A percentile compares a stretch with the other conserved stretches of the same genome.
Evolutionary conservation across 2,113 vertebrate genomes (phyloP).

Genomic region (Prolemur simus): DNA sequence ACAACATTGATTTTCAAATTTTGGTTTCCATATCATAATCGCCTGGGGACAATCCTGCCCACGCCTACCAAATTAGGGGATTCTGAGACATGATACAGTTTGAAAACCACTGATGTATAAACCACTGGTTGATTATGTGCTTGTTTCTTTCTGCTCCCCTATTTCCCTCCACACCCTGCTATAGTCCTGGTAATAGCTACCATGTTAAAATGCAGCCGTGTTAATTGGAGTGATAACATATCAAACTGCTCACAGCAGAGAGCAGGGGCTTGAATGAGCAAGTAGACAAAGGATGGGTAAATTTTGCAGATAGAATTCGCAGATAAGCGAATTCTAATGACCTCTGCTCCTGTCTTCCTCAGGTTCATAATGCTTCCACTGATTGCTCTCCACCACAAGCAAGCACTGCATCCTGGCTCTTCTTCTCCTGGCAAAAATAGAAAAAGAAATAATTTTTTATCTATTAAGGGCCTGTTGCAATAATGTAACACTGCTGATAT

Average conservation of each 20-base stretch:
- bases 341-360: background rate
- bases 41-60: background rate
- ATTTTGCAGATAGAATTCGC: background rate
- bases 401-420: background rate
- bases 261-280: background rate
- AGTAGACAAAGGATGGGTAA: background rate
- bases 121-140: background rate
- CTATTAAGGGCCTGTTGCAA: background rate
- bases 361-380: background rate
- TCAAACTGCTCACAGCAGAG: background rate
- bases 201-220: background rate
- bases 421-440: background rate
- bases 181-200: background rate
- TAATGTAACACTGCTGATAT: background rate
- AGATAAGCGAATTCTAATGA: background rate
- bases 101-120: background rate
- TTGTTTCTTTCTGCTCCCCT: background rate
- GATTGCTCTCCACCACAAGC: background rate
- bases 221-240: background rate
- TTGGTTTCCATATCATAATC: background rate
- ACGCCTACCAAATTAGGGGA: background rate
- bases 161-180: background rate
- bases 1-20: background rate
- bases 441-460: background rate
- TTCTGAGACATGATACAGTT: background rate